A percentile compares a stretch with the other conserved stretches of the same genome.
Conservation (phyloP, 2,113 vertebrate genomes). For the Dicaeum eximium region DNA sequence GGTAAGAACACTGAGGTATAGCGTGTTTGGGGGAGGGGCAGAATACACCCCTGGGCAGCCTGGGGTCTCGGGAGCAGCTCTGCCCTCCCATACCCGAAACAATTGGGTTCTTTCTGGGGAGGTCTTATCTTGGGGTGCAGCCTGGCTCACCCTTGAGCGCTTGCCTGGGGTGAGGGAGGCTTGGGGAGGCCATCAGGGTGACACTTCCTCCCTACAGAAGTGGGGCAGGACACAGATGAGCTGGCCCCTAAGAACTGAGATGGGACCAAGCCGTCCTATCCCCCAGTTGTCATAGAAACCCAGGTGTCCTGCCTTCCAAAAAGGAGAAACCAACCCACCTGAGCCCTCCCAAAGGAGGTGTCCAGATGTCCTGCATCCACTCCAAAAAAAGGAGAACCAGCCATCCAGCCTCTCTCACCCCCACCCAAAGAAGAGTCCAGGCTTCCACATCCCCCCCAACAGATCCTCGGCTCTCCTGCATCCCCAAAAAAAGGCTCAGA, state of each 20-base stretch:
- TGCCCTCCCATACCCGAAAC: background rate
- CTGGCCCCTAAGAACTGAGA: background rate
- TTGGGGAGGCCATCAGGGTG: no score
- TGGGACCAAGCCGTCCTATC: rapidly evolving
- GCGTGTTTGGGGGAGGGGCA: rapidly evolving
- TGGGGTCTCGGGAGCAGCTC: background rate
- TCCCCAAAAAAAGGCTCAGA: background rate
- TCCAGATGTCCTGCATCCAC: background rate
- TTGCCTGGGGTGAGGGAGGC: background rate
- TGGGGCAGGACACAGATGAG: background rate
- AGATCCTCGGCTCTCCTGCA: background rate
- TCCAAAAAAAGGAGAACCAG: no score
- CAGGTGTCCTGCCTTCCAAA: background rate
- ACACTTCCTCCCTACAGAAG: background rate
- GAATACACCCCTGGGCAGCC: rapidly evolving
- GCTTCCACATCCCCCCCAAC: rapidly evolving
- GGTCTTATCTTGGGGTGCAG: background rate
- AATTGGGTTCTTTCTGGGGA: rapidly evolving
- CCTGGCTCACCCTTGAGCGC: background rate
- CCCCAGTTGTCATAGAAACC: rapidly evolving
- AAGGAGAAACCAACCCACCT: background rate
- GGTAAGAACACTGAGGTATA: rapidly evolving
- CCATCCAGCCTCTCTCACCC: background rate
- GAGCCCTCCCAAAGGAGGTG: background rate
- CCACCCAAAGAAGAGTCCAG: background rate